Conservation (phyloP, 2,797 vertebrate genomes). For the Falco naumanni region DNA sequence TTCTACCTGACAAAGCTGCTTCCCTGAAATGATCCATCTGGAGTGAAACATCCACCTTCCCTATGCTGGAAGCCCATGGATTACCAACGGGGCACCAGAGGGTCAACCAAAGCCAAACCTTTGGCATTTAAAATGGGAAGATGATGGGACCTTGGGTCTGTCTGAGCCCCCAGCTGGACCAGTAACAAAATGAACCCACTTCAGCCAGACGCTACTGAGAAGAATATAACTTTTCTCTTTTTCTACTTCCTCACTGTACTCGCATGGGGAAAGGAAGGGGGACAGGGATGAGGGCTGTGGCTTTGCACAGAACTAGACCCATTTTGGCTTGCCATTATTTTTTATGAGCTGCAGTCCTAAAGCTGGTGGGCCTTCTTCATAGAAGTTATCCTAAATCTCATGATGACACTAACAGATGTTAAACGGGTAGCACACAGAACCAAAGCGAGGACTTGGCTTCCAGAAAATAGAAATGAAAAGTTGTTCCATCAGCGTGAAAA, state of each 20-base stretch:
- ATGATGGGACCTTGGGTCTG: neutral
- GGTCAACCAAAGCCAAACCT: neutral
- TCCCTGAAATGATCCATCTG: neutral
- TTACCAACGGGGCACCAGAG: neutral
- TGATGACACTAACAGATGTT: neutral
- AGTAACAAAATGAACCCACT: neutral
- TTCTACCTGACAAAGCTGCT: neutral
- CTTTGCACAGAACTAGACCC: neutral
- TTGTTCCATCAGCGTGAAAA: neutral
- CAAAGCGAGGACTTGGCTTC: neutral
- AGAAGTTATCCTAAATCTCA: neutral
- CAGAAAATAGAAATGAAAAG: neutral
- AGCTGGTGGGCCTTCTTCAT: neutral
- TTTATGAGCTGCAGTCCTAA: neutral
- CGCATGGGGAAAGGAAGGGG: neutral
- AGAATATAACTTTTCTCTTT: neutral
- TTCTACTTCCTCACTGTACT: neutral
- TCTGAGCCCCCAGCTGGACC: fast-evolving
- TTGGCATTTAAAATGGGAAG: neutral
- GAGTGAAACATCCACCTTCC: neutral
- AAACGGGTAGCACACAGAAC: neutral
- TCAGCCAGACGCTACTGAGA: neutral
- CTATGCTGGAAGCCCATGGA: neutral
- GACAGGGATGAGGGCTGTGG: neutral
- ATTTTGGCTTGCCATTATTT: neutral